Base-by-base conservation (phyloP, 2,113 vertebrate genomes). In the Leptocoma aspasia region DNA sequence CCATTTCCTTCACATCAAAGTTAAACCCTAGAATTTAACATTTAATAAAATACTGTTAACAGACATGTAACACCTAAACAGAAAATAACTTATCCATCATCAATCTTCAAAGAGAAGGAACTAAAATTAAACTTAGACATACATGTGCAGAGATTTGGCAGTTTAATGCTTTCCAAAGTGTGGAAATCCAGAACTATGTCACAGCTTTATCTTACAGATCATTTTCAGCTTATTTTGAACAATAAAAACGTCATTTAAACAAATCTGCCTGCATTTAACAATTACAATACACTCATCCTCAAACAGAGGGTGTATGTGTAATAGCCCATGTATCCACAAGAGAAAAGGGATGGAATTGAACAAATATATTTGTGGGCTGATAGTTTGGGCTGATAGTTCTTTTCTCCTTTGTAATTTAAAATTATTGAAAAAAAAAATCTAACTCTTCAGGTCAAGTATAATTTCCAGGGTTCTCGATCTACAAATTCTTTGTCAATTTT, bases 211-310 rank as follows among this genome's bases (percentile, higher is more conserved):
- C 76, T 88, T 63, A 53, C 71, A 54, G 42, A 88, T 81, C 12
- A 78, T 89, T 84, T 95, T 86, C 89, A 92, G 82, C 77, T 96
- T 94, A 94, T 56, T 84, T 37, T 75, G 80, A 94, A 94, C 81
- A 94, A 94, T 84, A 76, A 70, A 89, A 86, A 81, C 84, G 86
- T 86, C 13, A 91, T 86, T n/a, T 81, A 64, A 95, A 92, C 53
- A 89, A 95, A 86, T 59, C 52, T 79, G 65, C 44, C 72, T 92
- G 69, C 57, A 82, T 92, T 89, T 72, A 94, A 69, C 77, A 68
- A 71, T 71, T 88, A 82, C 5, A 27, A 82, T 71, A 91, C 17
- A n/a, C 39, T 77, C 59, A 91, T 45, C 50, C 50, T 69, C 86
- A 83, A 86, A 96, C 3, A 89, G 63, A 90, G 57, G 54, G 28